Base-by-base conservation (phyloP, 2,888 invertebrate species). In the Polia nebulosa region DNA sequence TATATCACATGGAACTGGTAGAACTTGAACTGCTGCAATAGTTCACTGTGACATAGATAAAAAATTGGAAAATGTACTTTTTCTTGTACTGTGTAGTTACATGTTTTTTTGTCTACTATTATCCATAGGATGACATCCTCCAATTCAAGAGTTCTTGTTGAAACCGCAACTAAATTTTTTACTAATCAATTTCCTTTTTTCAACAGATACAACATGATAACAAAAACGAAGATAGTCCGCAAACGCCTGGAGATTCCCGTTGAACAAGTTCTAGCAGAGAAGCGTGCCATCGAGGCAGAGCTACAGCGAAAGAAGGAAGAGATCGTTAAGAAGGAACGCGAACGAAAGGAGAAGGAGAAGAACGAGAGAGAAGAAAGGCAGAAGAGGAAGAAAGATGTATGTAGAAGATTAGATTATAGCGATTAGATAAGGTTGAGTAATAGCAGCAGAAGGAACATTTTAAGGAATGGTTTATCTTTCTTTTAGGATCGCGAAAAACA, bases 201-300 rank as follows among this genome's bases (percentile, higher is more conserved):
- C 27, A 49, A 27, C 76, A 95, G 95, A 72, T 95, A 94, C 87
- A 95, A 90, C 85, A 92, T 95, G 92, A 77, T 95, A 47, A 95
- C 95, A 0, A 93, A 92, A 71, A 96, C 95, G 0, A 95, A 94
- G 85, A 90, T 91, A 11, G 92, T 92, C 2, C 93, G 95, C 59
- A 90, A 92, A 44, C 90, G 93, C 17, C 55, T 95, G 8, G 93
- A 95, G 76, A 90, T 96, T n/a, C 95, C 96, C 0, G 85, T 95
- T 0, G 94, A 95, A 74, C 89, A 95, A 78, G 92, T 95, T 4
- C 77, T 96, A 22, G 95, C 93, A 80, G 96, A 95, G 88, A 95
- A 94, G 84, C 89, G 87, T 20, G 81, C 80, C 3, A 85, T 88
- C 1, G 94, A 95, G 49, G 94, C 88, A 7, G 91, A 92, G 45